Evolutionary conservation across 2,888 invertebrate genomes (phyloP).

Genomic region (Phanerotoma sp.): DNA sequence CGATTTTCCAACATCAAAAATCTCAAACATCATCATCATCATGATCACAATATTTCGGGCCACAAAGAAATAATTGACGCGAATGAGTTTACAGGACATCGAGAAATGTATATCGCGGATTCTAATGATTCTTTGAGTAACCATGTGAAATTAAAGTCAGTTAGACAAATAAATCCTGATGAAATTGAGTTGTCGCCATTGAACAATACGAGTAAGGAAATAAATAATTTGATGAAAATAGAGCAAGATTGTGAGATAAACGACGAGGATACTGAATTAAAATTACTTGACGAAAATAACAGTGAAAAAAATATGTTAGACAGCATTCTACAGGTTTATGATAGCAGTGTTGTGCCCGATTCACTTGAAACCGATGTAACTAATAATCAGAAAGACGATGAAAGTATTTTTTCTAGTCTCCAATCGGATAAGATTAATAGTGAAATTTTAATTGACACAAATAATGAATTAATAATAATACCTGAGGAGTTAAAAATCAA

Average conservation of each 20-base stretch:
- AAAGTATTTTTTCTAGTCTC: too few species aligned
- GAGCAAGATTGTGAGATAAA: too few species aligned
- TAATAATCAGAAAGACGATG: background rate
- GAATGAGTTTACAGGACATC: constrained; percentile 31
- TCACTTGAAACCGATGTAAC: constrained; percentile 43
- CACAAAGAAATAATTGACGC: constrained; percentile 24
- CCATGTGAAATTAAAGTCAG: constrained; percentile 49
- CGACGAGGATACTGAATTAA: too few species aligned
- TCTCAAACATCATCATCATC: constrained; percentile 16
- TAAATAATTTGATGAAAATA: too few species aligned
- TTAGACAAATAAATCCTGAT: constrained; percentile 50
- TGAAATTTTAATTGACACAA: too few species aligned
- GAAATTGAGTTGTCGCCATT: constrained; percentile 29
- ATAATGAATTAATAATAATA: too few species aligned
- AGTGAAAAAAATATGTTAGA: constrained; percentile 1
- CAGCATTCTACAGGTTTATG: constrained; percentile 27
- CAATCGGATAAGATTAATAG: too few species aligned
- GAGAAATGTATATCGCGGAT: constrained; percentile 52
- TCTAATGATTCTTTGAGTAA: constrained; percentile 47
- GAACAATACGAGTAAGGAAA: too few species aligned
- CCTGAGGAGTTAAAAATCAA: background rate
- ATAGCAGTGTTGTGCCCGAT: constrained; percentile 48
- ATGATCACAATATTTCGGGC: constrained; percentile 18
- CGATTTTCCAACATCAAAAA: constrained; percentile 12
- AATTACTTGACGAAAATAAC: background rate